Evolutionary conservation across 2,888 invertebrate genomes (phyloP), one percentile per base, ranked within the genome.

Genomic region (Apamea crenata): DNA sequence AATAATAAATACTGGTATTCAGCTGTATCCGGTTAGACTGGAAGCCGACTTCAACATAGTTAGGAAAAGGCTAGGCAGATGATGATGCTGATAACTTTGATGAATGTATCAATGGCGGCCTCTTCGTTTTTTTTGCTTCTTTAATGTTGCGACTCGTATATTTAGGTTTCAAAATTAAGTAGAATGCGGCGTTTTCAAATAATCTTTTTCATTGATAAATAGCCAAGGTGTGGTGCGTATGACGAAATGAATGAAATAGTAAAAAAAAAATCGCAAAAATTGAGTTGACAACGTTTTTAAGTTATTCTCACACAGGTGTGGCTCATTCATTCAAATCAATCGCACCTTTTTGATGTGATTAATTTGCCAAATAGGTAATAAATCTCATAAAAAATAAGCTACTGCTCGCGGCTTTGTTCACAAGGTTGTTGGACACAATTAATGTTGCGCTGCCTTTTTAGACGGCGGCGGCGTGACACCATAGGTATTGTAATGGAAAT

Each of bases 271-370:
- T 44, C 50, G 65, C 65, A 59, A 77, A 77, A 76, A 68, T 76
- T 68, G 66, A 78, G 80, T 66, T 79, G 80, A 73, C 69, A 85
- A 74, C n/a, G 53, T 32, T 85, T 80, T 73, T 77, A 75, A 78
- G 61, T 78, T 88, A 80, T 82, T 78, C 77, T 68, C 25, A n/a
- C 68, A 66, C 56, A 83, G 88, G 86, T 80, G 88, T 69, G 87
- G 78, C 86, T 81, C 72, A 81, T 86, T 81, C 88, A 86, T 88
- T 86, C 87, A 59, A 87, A 86, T 87, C 87, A 87, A 87, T 88
- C 83, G 83, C 77, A 16, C 61, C 66, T 77, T 82, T 86, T 83
- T 80, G 69, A 50, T 80, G 32, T 83, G 86, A 81, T 88, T 83
- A 83, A 83, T 88, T 88, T 81, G 66, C 78, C 66, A 80, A 85